Conservation (phyloP, 2,888 invertebrate genomes). For the Physocephala rufipes region DNA sequence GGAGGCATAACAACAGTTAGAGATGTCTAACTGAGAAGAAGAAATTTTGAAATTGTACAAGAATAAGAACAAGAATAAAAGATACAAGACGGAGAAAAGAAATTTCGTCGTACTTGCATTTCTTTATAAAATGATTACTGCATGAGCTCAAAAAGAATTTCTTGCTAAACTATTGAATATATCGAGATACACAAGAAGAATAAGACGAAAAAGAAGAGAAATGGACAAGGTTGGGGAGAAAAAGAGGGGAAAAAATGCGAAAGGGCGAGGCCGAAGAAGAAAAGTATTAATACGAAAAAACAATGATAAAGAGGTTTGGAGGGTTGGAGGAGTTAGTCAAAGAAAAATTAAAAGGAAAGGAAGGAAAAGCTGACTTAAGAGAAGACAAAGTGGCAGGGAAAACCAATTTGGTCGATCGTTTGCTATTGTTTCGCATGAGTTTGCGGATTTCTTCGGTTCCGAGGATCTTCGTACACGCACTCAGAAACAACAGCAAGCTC, state of each 20-base stretch:
- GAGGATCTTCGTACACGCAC: background rate
- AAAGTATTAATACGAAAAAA: too few species aligned
- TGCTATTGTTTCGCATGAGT: background rate
- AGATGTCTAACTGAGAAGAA: background rate
- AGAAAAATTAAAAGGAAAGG: background rate
- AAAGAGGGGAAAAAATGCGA: conserved; percentile 50
- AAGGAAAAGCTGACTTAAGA: too few species aligned
- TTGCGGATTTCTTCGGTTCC: background rate
- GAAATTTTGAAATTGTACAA: background rate
- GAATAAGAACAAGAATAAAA: background rate
- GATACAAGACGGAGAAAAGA: too few species aligned
- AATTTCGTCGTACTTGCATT: background rate
- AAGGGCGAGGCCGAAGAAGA: conserved; percentile 28
- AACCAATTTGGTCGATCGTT: conserved; percentile 41
- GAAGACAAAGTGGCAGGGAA: conserved; percentile 30
- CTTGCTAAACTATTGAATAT: background rate
- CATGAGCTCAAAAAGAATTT: background rate
- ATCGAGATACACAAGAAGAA: too few species aligned
- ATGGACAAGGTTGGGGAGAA: too few species aligned
- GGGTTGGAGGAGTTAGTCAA: too few species aligned
- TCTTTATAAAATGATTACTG: background rate
- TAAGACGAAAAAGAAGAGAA: background rate
- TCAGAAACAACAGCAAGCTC: background rate
- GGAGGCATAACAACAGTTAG: too few species aligned
- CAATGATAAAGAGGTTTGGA: too few species aligned